These are phyloP conservation scores for Trididemnum nubilum DNA, from an alignment of 23 tunicate species.

Conservation along the genomic window DNA sequence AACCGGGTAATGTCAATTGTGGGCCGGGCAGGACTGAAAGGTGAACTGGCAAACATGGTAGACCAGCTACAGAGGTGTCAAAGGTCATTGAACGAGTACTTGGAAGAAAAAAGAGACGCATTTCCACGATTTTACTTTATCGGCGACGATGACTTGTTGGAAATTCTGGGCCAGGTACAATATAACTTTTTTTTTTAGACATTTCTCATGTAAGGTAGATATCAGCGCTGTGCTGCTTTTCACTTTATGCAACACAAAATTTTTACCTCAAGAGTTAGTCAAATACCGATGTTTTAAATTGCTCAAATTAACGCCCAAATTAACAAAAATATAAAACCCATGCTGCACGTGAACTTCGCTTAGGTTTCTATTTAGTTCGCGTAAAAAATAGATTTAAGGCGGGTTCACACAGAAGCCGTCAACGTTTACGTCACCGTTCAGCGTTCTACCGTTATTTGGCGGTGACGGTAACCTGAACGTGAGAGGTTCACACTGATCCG, in stretches of 20 bases:
- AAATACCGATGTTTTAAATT: too few species aligned
- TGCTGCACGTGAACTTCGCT: too few species aligned
- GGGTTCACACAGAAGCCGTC: too few species aligned
- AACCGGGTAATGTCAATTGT: constrained; percentile 77
- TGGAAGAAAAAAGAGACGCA: constrained; percentile 94
- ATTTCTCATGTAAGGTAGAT: background rate
- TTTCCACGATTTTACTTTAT: constrained; percentile 95
- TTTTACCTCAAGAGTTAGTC: too few species aligned
- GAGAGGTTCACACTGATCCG: too few species aligned
- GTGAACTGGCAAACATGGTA: constrained; percentile 64
- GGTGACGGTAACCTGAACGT: too few species aligned
- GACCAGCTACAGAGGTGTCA: constrained; percentile 94
- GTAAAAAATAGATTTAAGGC: too few species aligned
- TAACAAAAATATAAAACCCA: too few species aligned
- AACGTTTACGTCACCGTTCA: too few species aligned
- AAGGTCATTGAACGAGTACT: constrained; percentile 77
- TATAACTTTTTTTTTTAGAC: background rate
- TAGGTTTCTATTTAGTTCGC: too few species aligned
- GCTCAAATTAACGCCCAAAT: too few species aligned
- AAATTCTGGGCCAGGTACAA: constrained; percentile 85
- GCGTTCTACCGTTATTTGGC: too few species aligned
- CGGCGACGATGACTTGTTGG: constrained; percentile 95
- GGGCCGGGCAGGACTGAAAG: constrained; percentile 73
- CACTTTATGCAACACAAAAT: background rate
- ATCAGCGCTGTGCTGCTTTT: background rate